phyloP scores from a whole-genome alignment of 1,140 invertebrate genomes.

The Ectropis grisescens region DNA sequence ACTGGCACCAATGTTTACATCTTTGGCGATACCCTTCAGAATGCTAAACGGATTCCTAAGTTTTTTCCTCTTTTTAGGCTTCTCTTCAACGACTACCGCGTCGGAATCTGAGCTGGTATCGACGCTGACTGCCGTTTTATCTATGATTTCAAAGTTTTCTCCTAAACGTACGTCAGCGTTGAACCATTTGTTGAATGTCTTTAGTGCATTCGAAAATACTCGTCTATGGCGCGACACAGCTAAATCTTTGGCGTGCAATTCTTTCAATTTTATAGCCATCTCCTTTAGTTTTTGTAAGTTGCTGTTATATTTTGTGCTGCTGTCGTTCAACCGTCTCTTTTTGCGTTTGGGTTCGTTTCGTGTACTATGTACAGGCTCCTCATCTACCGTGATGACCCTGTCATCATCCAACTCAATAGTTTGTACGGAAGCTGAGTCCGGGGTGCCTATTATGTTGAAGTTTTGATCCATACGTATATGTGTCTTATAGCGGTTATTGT shows the following conservation, averaged over 20 bases:
- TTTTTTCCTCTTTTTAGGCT: conserved; percentile 24
- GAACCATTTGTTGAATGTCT: conserved; percentile 43
- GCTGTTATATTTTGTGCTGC: too few species aligned
- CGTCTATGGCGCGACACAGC: conserved; percentile 31
- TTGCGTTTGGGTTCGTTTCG: too few species aligned
- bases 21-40: too few species aligned
- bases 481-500: too few species aligned
- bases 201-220: conserved; percentile 38
- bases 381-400: too few species aligned
- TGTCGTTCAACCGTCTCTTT: too few species aligned
- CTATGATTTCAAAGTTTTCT: conserved; percentile 27
- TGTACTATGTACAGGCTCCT: too few species aligned
- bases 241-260: conserved; percentile 24
- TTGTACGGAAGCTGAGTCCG: too few species aligned
- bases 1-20: too few species aligned
- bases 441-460: too few species aligned
- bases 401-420: too few species aligned
- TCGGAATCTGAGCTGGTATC: conserved; percentile 42
- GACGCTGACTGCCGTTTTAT: conserved; percentile 29
- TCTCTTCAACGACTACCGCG: conserved; percentile 19
- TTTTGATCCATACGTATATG: too few species aligned
- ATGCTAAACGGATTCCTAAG: conserved; percentile 51
- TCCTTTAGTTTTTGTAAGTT: conserved; percentile 25
- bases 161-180: conserved; percentile 41
- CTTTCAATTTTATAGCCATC: conserved; percentile 25